These are phyloP conservation scores for Thumatha senex DNA, from an alignment of 2,888 invertebrate species.

Conservation along the genomic window DNA sequence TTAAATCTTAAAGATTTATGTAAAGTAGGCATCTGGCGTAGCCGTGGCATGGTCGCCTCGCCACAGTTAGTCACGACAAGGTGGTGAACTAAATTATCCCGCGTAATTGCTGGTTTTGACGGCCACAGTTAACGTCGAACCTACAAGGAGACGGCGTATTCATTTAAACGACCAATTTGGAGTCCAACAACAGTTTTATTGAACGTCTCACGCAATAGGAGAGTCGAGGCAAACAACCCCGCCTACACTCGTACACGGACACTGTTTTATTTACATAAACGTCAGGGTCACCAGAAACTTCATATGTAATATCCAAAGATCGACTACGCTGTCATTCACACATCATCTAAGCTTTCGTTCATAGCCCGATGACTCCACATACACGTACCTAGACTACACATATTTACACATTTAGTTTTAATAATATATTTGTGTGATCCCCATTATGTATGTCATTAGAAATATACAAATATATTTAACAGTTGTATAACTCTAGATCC, in stretches of 20 bases:
- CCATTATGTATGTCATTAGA: too few species aligned
- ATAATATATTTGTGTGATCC: too few species aligned
- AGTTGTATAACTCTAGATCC: too few species aligned
- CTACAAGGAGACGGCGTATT: conserved; percentile 47
- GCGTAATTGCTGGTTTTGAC: conserved; percentile 31
- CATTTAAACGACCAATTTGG: conserved; percentile 62
- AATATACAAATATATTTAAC: too few species aligned
- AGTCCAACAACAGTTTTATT: conserved; percentile 70
- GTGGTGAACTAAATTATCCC: conserved; percentile 30
- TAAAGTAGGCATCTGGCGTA: too few species aligned
- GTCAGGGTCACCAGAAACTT: conserved; percentile 33
- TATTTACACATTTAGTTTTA: too few species aligned
- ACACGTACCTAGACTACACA: too few species aligned
- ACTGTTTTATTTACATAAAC: conserved; percentile 55
- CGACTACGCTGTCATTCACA: neutral
- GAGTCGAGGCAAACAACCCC: conserved; percentile 76
- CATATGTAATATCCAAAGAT: neutral
- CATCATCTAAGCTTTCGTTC: too few species aligned
- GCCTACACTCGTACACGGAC: conserved; percentile 60
- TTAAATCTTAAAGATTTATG: too few species aligned
- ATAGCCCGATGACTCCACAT: too few species aligned
- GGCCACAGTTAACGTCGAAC: conserved; percentile 30
- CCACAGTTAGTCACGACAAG: conserved; percentile 26
- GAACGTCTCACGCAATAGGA: conserved; percentile 73
- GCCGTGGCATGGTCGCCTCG: neutral